These are phyloP conservation scores for Napeogenes inachia DNA, from an alignment of 2,888 invertebrate genomes.

Conservation along the genomic window DNA sequence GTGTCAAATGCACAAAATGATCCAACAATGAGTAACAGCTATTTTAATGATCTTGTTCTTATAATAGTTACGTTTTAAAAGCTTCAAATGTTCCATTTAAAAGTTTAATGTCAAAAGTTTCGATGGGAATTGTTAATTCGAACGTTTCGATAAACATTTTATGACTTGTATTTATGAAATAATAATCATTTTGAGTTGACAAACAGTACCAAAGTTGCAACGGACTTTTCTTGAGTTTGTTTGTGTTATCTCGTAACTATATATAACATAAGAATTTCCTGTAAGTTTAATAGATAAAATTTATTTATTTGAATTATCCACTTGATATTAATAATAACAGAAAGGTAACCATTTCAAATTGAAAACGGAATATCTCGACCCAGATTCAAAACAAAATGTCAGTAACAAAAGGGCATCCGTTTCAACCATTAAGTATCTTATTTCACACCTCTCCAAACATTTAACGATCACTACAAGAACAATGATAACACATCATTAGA, in stretches of 20 bases:
- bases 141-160: conserved; percentile 30
- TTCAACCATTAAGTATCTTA: conserved; percentile 64
- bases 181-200: background rate
- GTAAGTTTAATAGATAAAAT: too few species aligned
- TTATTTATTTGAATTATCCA: background rate
- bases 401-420: conserved; percentile 52
- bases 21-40: conserved; percentile 55
- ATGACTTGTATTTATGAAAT: conserved; percentile 3
- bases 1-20: conserved; percentile 60
- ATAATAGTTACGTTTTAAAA: conserved; percentile 61
- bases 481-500: conserved; percentile 72
- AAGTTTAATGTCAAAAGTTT: conserved; percentile 41
- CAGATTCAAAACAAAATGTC: conserved; percentile 39
- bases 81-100: conserved; percentile 49
- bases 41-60: conserved; percentile 64
- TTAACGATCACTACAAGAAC: conserved; percentile 65
- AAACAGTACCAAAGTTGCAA: background rate
- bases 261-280: too few species aligned
- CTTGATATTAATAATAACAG: background rate
- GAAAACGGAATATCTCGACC: conserved; percentile 21
- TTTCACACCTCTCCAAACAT: conserved; percentile 67
- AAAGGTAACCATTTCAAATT: conserved; percentile 16
- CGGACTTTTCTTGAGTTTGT: background rate
- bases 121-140: conserved; percentile 68
- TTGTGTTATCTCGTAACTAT: too few species aligned